Base-by-base conservation (phyloP, 1,140 invertebrate species). In the Paralvinella palmiformis region DNA sequence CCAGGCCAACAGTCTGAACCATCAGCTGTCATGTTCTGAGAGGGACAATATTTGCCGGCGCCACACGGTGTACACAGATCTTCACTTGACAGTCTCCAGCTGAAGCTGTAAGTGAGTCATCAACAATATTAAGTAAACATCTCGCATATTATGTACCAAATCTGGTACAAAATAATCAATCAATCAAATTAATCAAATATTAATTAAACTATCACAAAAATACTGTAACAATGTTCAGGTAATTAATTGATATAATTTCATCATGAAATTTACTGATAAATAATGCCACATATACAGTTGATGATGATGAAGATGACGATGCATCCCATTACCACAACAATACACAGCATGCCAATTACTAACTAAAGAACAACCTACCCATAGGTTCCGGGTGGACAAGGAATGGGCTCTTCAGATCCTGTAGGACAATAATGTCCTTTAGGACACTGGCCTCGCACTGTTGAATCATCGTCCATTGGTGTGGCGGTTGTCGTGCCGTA, bases 381-480 rank as follows among this genome's bases (percentile, higher is more conserved):
- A 65, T 75, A 75, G 17, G 72, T 77, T 37, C 76, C 76, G n/a
- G 67, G 56, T 17, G 74, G 74, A 58, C 76, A 78, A 2, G 76
- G 69, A 32, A 35, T 66, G 31, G 57, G 73, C 2, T 57, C 62
- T 50, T 59, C 57, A n/a, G 71, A 72, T 7, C 75, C 77, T 31
- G 68, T 63, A 2, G 69, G 72, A 64, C 77, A 79, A 62, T 75
- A 79, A 45, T 69, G 70, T 2, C 75, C 74, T 1, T 56, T 67
- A 7, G 75, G 72, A 68, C 77, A 79, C 45, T 55, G 17, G 5
- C 60, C 60, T 0, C 22, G 20, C 7, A 17, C 5, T 13, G 60
- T n/a, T 48, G 68, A 70, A 55, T 75, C 71, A 22, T 71, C 71
- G 24, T 70, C 66, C 32, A 57, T 62, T 3, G 76, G 75, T 17